Conservation (phyloP, 1,140 invertebrate genomes). For the Aricia agestis region DNA sequence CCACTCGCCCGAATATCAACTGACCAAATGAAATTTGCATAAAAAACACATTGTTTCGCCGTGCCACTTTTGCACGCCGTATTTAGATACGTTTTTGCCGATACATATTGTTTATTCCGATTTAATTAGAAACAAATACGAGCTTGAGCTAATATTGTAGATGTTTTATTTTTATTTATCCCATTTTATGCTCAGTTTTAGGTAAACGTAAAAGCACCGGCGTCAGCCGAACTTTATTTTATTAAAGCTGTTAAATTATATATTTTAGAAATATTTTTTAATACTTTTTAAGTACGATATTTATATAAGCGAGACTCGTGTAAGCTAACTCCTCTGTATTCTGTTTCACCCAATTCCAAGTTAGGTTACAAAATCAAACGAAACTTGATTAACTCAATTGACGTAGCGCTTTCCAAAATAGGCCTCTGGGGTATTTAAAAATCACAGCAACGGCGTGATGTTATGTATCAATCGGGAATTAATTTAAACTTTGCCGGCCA, state of each 20-base stretch:
- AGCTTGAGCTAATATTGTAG: too few species aligned
- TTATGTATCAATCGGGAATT: slow-evolving; percentile 70
- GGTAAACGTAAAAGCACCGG: neutral
- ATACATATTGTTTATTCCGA: slow-evolving; percentile 2
- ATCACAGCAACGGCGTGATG: slow-evolving; percentile 56
- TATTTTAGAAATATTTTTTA: too few species aligned
- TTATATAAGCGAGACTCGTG: too few species aligned
- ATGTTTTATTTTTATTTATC: too few species aligned
- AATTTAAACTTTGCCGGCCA: slow-evolving; percentile 71
- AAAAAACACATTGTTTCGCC: slow-evolving; percentile 57
- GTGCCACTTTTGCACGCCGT: slow-evolving; percentile 32
- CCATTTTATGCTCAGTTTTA: too few species aligned
- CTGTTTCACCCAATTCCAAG: neutral
- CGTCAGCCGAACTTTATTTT: neutral
- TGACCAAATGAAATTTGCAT: slow-evolving; percentile 67
- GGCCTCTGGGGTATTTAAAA: slow-evolving; percentile 55
- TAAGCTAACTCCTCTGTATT: too few species aligned
- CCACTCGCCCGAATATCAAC: slow-evolving; percentile 62
- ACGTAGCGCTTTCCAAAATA: slow-evolving; percentile 36
- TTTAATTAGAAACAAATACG: slow-evolving; percentile 8
- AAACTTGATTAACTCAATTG: slow-evolving; percentile 34
- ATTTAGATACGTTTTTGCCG: slow-evolving; percentile 5
- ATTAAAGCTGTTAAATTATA: neutral
- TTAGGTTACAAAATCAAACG: slow-evolving; percentile 15
- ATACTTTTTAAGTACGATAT: too few species aligned